Evolutionary conservation across 2,113 vertebrate genomes (phyloP), one percentile per base, ranked within the genome.

Genomic region (Sebastes schlegelii): DNA sequence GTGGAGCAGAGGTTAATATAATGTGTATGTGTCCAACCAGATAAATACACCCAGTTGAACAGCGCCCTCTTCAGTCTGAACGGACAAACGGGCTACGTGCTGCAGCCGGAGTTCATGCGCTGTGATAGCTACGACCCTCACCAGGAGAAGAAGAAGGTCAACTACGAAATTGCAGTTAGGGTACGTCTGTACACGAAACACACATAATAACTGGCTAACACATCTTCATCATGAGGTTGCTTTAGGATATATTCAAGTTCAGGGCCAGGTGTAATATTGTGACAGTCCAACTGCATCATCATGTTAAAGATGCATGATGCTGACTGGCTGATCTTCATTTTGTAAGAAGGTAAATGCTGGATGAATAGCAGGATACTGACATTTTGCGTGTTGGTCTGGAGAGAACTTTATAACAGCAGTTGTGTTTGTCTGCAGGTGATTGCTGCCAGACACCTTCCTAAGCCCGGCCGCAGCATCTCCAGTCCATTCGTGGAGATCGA

Each of bases 401-500:
- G 21, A 43, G 14, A 21, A 9, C 8, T 61, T 2, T n/a, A 0
- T 63, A 16, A 54, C 34, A 63, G 54, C 26, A 43, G 23, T 0
- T 52, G 8, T 26, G 40, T 51, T 63, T 34, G 4, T 60, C 8
- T 82, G 85, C 89, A 99, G 98, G 96, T 99, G 70, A 96, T 99
- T 2, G 98, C 95, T 45, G 98, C 98, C 74, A 93, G 98, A 52
- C 98, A 99, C 86, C 96, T 99, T 3, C 98, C 98, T 6, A 99
- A 98, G 74, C 94, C 86, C 0, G 96, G 97, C 4, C 96, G 98
- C 67, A 98, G 97, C 83, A 99, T 99, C 0, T 95, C 96, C 6
- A 98, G 97, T 86, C 98, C 98, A 4, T 99, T 99, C 73, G 97
- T 99, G 46, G 98, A 99, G 86, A 93, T 99, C 2, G 98, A 99